phyloP scores from a whole-genome alignment of 1,140 invertebrate species.

The Solenopsis invicta region DNA sequence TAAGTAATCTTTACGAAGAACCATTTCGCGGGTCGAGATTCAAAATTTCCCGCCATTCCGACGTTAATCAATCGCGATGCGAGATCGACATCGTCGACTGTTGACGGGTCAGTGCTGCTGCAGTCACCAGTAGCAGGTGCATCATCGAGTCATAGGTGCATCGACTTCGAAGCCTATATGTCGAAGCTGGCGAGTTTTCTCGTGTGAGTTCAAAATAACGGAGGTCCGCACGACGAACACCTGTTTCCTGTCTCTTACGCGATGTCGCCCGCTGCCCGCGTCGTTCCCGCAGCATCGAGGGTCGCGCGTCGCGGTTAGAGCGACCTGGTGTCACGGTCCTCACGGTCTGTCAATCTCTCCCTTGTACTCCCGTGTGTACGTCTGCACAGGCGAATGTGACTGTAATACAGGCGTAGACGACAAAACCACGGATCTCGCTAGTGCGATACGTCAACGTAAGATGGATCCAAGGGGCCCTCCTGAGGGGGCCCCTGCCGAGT shows the following conservation, averaged over 20 bases:
- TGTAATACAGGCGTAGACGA: constrained; percentile 57
- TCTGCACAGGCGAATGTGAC: constrained; percentile 11
- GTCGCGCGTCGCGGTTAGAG: constrained; percentile 54
- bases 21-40: background rate
- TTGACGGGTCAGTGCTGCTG: constrained; percentile 70
- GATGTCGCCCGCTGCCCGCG: constrained; percentile 2
- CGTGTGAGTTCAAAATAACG: constrained; percentile 31
- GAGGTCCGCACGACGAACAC: background rate
- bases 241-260: background rate
- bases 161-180: constrained; percentile 66
- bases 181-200: constrained; percentile 64
- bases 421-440: constrained; percentile 40
- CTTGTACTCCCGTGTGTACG: background rate
- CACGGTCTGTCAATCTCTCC: background rate
- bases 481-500: constrained; percentile 84
- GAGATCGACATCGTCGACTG: constrained; percentile 69
- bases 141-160: constrained; percentile 62
- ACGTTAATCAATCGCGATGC: constrained; percentile 55
- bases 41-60: constrained; percentile 68
- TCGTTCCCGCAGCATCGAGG: background rate
- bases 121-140: constrained; percentile 72
- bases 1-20: background rate
- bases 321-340: constrained; percentile 2
- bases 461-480: constrained; percentile 86
- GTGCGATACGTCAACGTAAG: constrained; percentile 60